These are phyloP conservation scores for Hypercompe scribonia DNA, from an alignment of 2,888 invertebrate species.

Conservation along the genomic window DNA sequence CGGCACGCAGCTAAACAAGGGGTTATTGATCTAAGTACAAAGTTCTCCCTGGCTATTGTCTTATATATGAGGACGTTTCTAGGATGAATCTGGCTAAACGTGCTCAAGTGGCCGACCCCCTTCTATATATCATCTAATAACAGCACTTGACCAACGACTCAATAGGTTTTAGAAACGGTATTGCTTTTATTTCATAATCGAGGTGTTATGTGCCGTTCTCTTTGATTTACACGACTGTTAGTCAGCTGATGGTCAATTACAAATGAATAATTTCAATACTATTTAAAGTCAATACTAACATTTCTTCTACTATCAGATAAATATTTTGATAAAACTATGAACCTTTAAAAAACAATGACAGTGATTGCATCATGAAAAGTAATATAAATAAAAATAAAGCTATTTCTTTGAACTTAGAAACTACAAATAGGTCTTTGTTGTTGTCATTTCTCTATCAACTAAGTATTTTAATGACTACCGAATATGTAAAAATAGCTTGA, in stretches of 20 bases:
- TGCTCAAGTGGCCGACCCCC: slow-evolving; percentile 73
- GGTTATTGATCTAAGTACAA: slow-evolving; percentile 79
- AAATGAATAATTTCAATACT: slow-evolving; percentile 29
- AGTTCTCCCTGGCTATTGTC: slow-evolving; percentile 76
- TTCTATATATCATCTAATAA: slow-evolving; percentile 57
- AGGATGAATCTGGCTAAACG: slow-evolving; percentile 70
- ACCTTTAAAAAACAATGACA: neutral
- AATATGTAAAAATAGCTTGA: slow-evolving; percentile 63
- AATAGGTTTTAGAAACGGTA: slow-evolving; percentile 68
- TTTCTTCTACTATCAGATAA: slow-evolving; percentile 23
- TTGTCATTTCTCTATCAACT: slow-evolving; percentile 1
- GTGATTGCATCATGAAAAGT: neutral
- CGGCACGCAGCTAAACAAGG: slow-evolving; percentile 69
- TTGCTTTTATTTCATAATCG: slow-evolving; percentile 69
- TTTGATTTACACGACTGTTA: slow-evolving; percentile 48
- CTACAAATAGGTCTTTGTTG: neutral
- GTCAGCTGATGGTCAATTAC: slow-evolving; percentile 38
- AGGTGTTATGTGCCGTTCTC: slow-evolving; percentile 56
- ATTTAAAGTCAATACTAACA: slow-evolving; percentile 28
- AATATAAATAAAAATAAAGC: neutral
- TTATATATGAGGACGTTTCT: slow-evolving; percentile 69
- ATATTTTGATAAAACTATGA: neutral
- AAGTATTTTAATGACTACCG: slow-evolving; percentile 39
- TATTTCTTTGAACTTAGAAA: neutral
- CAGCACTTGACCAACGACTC: slow-evolving; percentile 51